phyloP scores from a whole-genome alignment of 2,797 vertebrate genomes.

The Parauchenoglanis punctatus region DNA sequence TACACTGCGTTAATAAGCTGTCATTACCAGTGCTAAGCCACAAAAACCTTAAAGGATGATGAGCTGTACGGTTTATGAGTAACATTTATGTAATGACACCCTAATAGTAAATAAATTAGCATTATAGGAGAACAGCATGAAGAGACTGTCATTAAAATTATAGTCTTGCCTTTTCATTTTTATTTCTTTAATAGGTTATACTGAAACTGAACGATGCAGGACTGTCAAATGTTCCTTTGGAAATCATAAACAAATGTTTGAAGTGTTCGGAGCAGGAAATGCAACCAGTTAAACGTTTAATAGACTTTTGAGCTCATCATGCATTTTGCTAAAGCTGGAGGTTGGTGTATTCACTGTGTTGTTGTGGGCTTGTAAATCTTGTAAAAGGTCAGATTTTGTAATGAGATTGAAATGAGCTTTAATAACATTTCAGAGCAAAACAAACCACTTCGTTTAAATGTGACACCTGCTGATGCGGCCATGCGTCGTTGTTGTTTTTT shows the following conservation, averaged over 20 bases:
- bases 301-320: neutral
- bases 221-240: neutral
- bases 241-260: neutral
- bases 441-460: constrained; percentile 12
- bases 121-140: neutral
- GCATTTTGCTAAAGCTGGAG: neutral
- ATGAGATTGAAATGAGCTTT: constrained; percentile 7
- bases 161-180: neutral
- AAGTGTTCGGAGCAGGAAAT: neutral
- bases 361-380: neutral
- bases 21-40: neutral
- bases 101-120: neutral
- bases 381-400: constrained; percentile 24
- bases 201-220: neutral
- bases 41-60: neutral
- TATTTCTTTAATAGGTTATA: no score
- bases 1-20: neutral
- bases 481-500: neutral
- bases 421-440: neutral
- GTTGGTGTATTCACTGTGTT: neutral
- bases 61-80: neutral
- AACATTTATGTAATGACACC: neutral
- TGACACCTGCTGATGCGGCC: neutral
- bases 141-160: neutral
- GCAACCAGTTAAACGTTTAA: neutral